Percentiles rank a stretch among this genome's conserved stretches.
These are phyloP conservation scores for Talpa occidentalis DNA, from an alignment of 2,113 vertebrate genomes.

Conservation along the genomic window DNA sequence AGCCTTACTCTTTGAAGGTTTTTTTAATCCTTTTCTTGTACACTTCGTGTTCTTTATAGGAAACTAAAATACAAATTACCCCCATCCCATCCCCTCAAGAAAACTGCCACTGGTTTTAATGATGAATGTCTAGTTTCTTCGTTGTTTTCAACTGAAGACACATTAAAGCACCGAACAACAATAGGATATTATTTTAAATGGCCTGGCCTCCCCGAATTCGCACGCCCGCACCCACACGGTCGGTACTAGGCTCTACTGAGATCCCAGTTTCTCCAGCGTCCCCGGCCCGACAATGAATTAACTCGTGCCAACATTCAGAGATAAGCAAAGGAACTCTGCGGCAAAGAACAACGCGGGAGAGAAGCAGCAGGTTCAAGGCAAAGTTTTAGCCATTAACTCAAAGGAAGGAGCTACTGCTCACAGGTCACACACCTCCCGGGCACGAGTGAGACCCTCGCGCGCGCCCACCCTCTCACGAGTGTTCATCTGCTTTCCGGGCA, in stretches of 20 bases:
- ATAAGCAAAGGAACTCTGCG: slow-evolving; percentile 4
- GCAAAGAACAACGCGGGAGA: neutral
- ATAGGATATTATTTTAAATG: neutral
- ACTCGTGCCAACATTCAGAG: neutral
- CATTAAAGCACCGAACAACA: neutral
- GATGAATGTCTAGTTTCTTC: neutral
- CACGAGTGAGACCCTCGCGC: neutral
- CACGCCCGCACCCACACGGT: neutral
- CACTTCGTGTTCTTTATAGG: neutral
- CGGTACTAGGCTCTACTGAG: neutral
- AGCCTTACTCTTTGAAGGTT: neutral
- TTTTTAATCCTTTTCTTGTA: neutral
- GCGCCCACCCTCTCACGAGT: neutral
- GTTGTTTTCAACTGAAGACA: neutral
- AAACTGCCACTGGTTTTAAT: neutral
- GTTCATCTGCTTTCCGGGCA: neutral
- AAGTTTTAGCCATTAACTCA: neutral
- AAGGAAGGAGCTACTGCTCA: neutral
- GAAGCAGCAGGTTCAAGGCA: neutral
- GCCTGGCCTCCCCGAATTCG: neutral
- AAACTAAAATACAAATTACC: neutral
- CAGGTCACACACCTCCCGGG: neutral
- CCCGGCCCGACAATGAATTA: neutral
- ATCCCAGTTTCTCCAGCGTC: neutral
- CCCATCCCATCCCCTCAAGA: neutral